These are phyloP conservation scores for Chloroceryle inda DNA, from an alignment of 2,797 vertebrate species.

Conservation along the genomic window DNA sequence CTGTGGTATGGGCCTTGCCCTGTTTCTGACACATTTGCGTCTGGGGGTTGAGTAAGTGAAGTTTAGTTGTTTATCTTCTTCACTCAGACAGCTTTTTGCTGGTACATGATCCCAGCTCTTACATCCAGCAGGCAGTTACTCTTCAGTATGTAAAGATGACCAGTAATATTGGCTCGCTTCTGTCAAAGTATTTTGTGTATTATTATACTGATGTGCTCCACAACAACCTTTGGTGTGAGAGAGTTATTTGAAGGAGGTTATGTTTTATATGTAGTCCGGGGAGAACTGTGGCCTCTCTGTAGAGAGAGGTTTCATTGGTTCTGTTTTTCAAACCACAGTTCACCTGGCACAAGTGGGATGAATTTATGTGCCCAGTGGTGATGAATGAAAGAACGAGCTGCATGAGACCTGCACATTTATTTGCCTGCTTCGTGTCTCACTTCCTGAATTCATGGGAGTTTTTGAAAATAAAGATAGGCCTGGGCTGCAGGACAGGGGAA, in stretches of 20 bases:
- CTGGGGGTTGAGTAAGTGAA: not conserved
- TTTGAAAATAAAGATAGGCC: not conserved
- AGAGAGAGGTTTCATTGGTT: not conserved
- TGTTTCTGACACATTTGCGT: not conserved
- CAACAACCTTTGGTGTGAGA: not conserved
- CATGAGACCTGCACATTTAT: not conserved
- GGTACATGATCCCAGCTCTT: not conserved
- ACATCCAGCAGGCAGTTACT: too few species aligned
- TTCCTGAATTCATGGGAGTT: not conserved
- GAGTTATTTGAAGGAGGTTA: not conserved
- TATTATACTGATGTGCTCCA: not conserved
- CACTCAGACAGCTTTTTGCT: not conserved
- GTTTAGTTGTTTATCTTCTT: not conserved
- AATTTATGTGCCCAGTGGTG: not conserved
- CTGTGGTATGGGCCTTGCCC: not conserved
- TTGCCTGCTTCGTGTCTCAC: not conserved
- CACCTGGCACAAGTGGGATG: not conserved
- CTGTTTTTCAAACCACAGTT: not conserved
- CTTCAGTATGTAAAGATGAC: not conserved
- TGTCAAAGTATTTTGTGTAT: not conserved
- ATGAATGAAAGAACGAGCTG: not conserved
- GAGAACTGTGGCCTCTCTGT: not conserved
- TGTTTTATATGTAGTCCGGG: not conserved
- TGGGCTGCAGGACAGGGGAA: not conserved
- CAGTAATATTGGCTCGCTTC: not conserved